Percentiles rank a stretch among this genome's conserved stretches.
Evolutionary conservation across 2,113 vertebrate species (phyloP).

Genomic region (Pipa parva): DNA sequence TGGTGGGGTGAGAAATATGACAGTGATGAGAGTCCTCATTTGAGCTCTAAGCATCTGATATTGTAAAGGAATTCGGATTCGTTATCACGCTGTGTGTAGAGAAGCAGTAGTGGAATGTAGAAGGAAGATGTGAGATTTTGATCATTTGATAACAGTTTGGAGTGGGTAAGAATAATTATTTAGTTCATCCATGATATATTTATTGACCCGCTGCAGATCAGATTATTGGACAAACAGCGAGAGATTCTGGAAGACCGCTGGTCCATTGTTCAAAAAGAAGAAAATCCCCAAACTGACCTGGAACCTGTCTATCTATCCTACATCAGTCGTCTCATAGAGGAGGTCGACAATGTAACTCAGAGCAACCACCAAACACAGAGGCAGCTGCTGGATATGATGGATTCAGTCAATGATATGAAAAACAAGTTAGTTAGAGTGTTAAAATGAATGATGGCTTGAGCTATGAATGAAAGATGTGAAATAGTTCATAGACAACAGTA

Average conservation of each 20-base stretch:
- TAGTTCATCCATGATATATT: neutral
- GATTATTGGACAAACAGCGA: conserved; percentile 24
- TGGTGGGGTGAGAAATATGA: neutral
- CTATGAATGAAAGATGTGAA: too few species aligned
- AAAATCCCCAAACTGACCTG: conserved; percentile 64
- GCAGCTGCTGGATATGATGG: conserved; percentile 71
- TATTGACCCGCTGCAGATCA: conserved; percentile 10
- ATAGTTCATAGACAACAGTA: too few species aligned
- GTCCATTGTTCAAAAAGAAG: conserved; percentile 22
- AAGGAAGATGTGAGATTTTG: neutral
- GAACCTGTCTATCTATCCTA: conserved; percentile 73
- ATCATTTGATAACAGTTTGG: neutral
- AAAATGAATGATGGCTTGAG: too few species aligned
- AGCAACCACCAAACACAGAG: conserved; percentile 69
- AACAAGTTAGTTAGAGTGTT: conserved; percentile 64
- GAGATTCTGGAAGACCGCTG: conserved; percentile 16
- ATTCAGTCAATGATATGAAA: conserved; percentile 72
- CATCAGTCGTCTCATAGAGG: conserved; percentile 69
- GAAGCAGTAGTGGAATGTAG: neutral
- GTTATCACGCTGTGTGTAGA: neutral
- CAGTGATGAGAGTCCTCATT: neutral
- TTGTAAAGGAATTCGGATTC: neutral
- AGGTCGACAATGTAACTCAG: conserved; percentile 67
- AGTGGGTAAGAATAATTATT: too few species aligned
- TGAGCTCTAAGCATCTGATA: neutral